These are phyloP conservation scores for Motacilla alba DNA, from an alignment of 2,113 vertebrate genomes.

Conservation along the genomic window DNA sequence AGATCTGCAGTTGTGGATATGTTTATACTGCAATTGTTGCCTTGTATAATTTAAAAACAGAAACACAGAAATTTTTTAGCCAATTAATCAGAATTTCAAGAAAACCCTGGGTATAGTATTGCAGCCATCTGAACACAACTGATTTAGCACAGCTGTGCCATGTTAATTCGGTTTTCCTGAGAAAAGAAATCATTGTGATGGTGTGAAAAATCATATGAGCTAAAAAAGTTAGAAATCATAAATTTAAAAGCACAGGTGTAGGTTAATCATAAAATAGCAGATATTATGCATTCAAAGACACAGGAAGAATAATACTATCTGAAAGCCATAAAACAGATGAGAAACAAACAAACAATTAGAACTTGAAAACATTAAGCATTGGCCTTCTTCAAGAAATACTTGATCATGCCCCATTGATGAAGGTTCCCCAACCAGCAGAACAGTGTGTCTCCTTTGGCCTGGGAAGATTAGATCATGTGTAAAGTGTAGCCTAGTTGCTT, in stretches of 20 bases:
- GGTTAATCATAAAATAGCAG: neutral
- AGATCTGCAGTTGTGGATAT: neutral
- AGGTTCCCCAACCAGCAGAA: neutral
- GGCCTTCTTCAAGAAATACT: neutral
- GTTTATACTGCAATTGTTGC: neutral
- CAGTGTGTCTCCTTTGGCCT: neutral
- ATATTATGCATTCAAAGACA: neutral
- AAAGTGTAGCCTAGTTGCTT: neutral
- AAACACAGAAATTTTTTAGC: neutral
- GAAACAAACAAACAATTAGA: neutral
- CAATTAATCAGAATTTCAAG: neutral
- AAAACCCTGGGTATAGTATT: neutral
- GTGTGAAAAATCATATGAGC: neutral
- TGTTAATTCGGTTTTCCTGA: neutral
- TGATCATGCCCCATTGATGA: neutral
- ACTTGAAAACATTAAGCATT: neutral
- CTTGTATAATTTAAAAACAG: neutral
- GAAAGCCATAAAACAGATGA: neutral
- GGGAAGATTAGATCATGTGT: neutral
- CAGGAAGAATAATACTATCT: neutral
- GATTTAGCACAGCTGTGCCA: neutral
- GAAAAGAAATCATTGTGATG: neutral
- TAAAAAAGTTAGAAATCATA: neutral
- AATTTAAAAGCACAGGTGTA: neutral
- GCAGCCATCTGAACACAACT: neutral